Percentiles rank a stretch among this genome's conserved stretches.
Evolutionary conservation across 2,113 vertebrate species (phyloP).

Genomic region (Corydoras sp.): DNA sequence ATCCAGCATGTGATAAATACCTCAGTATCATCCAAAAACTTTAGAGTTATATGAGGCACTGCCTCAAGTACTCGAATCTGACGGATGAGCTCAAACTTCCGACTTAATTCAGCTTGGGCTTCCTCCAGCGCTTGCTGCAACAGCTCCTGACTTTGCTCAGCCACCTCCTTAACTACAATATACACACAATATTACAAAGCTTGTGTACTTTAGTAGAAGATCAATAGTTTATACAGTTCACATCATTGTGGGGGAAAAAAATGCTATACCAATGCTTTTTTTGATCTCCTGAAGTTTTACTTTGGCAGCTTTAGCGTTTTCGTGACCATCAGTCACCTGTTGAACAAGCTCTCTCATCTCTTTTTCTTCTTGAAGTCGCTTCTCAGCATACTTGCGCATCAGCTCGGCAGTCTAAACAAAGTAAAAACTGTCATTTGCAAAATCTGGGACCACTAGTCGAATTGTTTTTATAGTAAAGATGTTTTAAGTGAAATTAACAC

Average conservation of each 20-base stretch:
- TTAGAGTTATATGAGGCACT: conserved; percentile 56
- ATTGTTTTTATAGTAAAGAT: too few species aligned
- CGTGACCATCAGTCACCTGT: conserved; percentile 74
- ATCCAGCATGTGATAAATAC: conserved; percentile 47
- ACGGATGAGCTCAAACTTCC: conserved; percentile 67
- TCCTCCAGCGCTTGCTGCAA: conserved; percentile 68
- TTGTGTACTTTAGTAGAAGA: too few species aligned
- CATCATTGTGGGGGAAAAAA: too few species aligned
- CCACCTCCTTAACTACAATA: conserved; percentile 75
- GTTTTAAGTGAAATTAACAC: too few species aligned
- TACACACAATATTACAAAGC: too few species aligned
- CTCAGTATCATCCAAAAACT: conserved; percentile 77
- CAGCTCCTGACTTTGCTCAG: conserved; percentile 69
- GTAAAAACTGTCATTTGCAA: too few species aligned
- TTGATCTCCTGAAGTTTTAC: conserved; percentile 72
- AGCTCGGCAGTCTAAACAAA: conserved; percentile 65
- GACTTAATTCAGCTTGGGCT: conserved; percentile 66
- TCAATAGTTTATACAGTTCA: too few species aligned
- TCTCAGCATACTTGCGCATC: conserved; percentile 67
- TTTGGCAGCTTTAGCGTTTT: conserved; percentile 73
- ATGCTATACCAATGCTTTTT: conserved; percentile 70
- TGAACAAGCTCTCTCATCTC: conserved; percentile 73
- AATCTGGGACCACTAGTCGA: too few species aligned
- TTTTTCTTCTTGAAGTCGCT: conserved; percentile 68
- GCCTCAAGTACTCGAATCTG: conserved; percentile 75